Conservation (phyloP, 2,113 vertebrate genomes). For the Corvus moneduloides region DNA sequence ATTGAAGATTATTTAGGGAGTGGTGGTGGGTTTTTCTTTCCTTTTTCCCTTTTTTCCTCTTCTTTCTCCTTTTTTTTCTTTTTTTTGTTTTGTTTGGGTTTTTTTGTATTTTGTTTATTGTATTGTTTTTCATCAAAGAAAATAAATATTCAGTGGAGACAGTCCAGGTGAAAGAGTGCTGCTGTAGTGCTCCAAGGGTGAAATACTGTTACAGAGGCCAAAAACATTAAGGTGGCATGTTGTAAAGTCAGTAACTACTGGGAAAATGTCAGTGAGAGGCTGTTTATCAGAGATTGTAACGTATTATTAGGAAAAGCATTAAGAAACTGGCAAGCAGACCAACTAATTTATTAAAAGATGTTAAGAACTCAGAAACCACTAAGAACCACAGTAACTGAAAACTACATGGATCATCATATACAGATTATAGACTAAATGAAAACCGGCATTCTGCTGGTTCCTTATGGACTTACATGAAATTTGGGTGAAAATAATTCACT, state of each 20-base stretch:
- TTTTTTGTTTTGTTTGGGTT: rapidly evolving
- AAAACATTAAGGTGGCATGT: not conserved
- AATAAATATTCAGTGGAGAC: not conserved
- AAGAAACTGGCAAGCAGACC: not conserved
- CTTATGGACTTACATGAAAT: not conserved
- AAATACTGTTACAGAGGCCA: not conserved
- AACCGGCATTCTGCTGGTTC: not conserved
- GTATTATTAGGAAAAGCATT: not conserved
- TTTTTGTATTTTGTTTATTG: not conserved
- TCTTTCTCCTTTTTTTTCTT: rapidly evolving
- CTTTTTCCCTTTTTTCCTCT: rapidly evolving
- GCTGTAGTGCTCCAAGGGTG: not conserved
- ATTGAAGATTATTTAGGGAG: not conserved
- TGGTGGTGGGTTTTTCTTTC: no score
- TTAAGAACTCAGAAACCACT: not conserved
- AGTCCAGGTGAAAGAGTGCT: not conserved
- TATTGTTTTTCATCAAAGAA: not conserved
- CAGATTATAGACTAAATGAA: not conserved
- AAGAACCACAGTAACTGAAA: not conserved
- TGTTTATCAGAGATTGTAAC: not conserved
- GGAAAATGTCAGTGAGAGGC: not conserved
- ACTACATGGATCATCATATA: not conserved
- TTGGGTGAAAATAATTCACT: not conserved
- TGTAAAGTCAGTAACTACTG: not conserved
- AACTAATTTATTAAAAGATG: not conserved